Percentiles rank a stretch among this genome's conserved stretches.
Evolutionary conservation across 2,797 vertebrate species (phyloP).

Genomic region (Heliangelus exortis): DNA sequence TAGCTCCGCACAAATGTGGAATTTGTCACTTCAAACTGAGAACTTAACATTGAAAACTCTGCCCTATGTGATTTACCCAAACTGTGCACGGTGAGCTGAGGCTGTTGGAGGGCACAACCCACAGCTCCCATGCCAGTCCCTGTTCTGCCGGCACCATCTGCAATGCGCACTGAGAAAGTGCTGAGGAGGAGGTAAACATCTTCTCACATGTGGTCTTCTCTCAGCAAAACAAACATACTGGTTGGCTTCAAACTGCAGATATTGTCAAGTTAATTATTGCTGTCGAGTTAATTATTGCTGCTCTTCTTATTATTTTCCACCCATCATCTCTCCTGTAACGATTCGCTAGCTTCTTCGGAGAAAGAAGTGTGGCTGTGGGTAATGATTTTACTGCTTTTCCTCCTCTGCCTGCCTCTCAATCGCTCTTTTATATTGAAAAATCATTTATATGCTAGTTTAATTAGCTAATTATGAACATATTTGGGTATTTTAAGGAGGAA

Average conservation of each 20-base stretch:
- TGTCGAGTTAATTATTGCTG: conserved; percentile 39
- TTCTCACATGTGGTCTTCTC: neutral
- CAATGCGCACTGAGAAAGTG: neutral
- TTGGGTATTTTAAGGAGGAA: conserved; percentile 46
- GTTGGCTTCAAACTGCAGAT: neutral
- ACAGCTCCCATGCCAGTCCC: neutral
- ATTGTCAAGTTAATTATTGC: conserved; percentile 23
- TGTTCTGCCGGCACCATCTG: neutral
- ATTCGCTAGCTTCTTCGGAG: conserved; percentile 3
- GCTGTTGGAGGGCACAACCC: neutral
- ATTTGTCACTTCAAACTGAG: neutral
- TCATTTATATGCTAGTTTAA: conserved; percentile 59
- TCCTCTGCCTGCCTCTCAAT: neutral
- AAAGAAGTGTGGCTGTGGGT: neutral
- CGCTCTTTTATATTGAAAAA: conserved; percentile 61
- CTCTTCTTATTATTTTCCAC: conserved; percentile 15
- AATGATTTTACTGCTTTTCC: neutral
- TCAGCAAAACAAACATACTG: neutral
- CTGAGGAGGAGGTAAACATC: neutral
- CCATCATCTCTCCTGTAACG: neutral
- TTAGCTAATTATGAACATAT: conserved; percentile 65
- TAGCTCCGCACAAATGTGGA: accelerated
- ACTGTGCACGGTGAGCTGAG: accelerated
- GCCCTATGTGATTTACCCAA: too few species aligned
- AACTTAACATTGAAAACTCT: neutral